These are phyloP conservation scores for Orthonevra nobilis DNA, from an alignment of 2,888 invertebrate species.

Conservation along the genomic window DNA sequence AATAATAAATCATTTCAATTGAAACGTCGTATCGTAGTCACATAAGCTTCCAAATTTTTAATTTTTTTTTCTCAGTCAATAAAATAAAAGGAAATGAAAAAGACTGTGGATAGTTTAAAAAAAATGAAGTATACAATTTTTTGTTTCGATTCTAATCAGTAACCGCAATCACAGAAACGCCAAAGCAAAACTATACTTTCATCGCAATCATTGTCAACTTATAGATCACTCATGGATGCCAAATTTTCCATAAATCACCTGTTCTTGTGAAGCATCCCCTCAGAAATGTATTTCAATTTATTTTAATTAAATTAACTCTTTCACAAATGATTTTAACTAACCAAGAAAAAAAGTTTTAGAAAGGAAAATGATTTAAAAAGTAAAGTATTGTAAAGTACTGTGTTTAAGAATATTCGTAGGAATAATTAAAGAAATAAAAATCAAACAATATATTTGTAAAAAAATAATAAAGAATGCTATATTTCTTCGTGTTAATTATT, in stretches of 20 bases:
- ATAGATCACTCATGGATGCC: conserved; percentile 64
- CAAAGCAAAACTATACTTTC: conserved; percentile 30
- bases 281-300: conserved; percentile 18
- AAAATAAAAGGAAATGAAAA: too few species aligned
- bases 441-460: conserved; percentile 62
- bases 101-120: too few species aligned
- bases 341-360: too few species aligned
- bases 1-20: conserved; percentile 45
- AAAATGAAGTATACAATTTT: not conserved
- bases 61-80: not conserved
- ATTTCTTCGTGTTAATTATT: not conserved
- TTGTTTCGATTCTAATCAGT: not conserved
- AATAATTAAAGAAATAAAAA: conserved; percentile 35
- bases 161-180: conserved; percentile 51
- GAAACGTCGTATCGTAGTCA: conserved; percentile 48
- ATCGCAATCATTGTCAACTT: conserved; percentile 48
- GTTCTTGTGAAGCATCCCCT: conserved; percentile 32
- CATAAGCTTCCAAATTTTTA: conserved; percentile 55
- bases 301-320: too few species aligned
- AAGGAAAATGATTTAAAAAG: conserved; percentile 10
- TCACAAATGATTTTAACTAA: too few species aligned
- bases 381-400: conserved; percentile 61
- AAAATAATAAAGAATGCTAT: conserved; percentile 7
- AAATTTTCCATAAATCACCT: conserved; percentile 59
- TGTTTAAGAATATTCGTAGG: conserved; percentile 46